phyloP scores from a whole-genome alignment of 2,113 vertebrate genomes.

The Colius striatus region DNA sequence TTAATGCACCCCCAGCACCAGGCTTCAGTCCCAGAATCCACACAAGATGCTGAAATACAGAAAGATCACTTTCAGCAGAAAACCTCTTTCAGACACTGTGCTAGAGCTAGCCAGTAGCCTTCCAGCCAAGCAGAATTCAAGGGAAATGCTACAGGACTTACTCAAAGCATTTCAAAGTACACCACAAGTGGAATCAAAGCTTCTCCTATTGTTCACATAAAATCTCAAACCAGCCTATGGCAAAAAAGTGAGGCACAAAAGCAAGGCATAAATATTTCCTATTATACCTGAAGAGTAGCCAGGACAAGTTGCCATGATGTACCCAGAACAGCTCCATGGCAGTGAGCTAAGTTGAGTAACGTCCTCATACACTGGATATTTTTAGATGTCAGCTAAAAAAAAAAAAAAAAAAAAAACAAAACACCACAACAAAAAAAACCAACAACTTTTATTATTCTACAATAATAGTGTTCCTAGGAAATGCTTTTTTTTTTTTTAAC shows the following conservation, averaged over 20 bases:
- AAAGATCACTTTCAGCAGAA: background rate
- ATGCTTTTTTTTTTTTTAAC: background rate
- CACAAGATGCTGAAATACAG: slow-evolving; percentile 89
- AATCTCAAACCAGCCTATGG: background rate
- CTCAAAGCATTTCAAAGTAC: background rate
- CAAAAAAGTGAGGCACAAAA: background rate
- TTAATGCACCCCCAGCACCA: slow-evolving; percentile 90
- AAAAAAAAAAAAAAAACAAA: background rate
- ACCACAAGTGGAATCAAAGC: background rate
- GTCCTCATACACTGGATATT: slow-evolving; percentile 99
- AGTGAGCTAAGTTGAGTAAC: slow-evolving; percentile 94
- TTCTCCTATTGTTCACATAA: background rate
- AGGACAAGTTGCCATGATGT: slow-evolving; percentile 98
- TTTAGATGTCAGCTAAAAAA: slow-evolving; percentile 92
- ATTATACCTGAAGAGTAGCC: slow-evolving; percentile 93
- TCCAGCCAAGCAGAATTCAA: background rate
- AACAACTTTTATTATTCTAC: background rate
- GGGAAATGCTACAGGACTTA: background rate
- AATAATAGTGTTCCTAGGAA: background rate
- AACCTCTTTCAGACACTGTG: background rate
- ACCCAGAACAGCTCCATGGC: slow-evolving; percentile 93
- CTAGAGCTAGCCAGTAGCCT: background rate
- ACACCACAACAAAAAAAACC: background rate
- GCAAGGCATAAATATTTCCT: background rate
- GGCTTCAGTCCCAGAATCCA: slow-evolving; percentile 99